These are phyloP conservation scores for Lumbricus terrestris DNA, from an alignment of 2,888 invertebrate species.

Conservation along the genomic window DNA sequence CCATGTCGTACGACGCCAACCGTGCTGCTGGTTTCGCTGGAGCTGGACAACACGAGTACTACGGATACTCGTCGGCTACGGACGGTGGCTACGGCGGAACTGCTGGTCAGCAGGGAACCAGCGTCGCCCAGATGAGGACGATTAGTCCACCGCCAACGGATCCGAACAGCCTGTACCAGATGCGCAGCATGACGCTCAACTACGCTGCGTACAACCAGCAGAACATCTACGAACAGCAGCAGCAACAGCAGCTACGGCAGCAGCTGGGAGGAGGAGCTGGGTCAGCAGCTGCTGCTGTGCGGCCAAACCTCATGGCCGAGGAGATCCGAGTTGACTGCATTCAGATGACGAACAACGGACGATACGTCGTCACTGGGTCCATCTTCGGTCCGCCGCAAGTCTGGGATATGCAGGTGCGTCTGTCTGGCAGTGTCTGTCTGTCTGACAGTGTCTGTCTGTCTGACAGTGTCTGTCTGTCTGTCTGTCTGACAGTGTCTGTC, in stretches of 20 bases:
- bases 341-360: slow-evolving; percentile 53
- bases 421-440: too few relatives aligned
- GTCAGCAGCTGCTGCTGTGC: too few relatives aligned
- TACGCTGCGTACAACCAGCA: slow-evolving; percentile 29
- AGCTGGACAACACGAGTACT: slow-evolving; percentile 4
- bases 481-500: too few relatives aligned
- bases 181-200: slow-evolving; percentile 35
- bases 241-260: slow-evolving; percentile 11
- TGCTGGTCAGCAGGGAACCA: background rate
- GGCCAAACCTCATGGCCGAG: slow-evolving; percentile 45
- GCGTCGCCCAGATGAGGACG: background rate
- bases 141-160: slow-evolving; percentile 24
- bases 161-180: slow-evolving; percentile 26
- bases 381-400: slow-evolving; percentile 58
- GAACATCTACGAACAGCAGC: slow-evolving; percentile 18
- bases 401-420: slow-evolving; percentile 58
- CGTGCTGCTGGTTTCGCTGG: background rate
- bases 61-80: background rate
- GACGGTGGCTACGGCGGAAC: slow-evolving; percentile 16
- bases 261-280: background rate
- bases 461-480: too few relatives aligned
- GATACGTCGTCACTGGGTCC: slow-evolving; percentile 58
- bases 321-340: slow-evolving; percentile 58
- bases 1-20: background rate
- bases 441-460: too few relatives aligned